Evolutionary conservation across 2,797 vertebrate species (phyloP).

Genomic region (Eulemur mongoz): DNA sequence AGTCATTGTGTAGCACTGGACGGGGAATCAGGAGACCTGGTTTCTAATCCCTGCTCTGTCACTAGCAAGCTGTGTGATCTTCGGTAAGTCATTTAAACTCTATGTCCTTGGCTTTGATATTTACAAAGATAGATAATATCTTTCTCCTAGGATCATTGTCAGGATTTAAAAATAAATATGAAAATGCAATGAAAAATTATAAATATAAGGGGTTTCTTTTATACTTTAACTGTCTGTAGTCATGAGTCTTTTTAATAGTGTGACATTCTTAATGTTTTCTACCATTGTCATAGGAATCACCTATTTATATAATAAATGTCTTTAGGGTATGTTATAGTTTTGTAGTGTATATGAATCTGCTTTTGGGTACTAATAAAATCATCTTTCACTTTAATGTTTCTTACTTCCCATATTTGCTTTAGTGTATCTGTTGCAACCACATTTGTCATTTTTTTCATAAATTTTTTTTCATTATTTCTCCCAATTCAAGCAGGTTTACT

Average conservation of each 20-base stretch:
- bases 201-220: not conserved
- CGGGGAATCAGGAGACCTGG: not conserved
- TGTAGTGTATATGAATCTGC: not conserved
- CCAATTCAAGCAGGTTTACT: conserved; percentile 22
- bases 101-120: conserved; percentile 1
- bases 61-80: conserved; percentile 36
- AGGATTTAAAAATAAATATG: conserved; percentile 32
- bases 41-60: conserved; percentile 33
- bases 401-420: not conserved
- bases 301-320: not conserved
- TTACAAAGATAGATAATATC: conserved; percentile 4
- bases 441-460: conserved; percentile 40
- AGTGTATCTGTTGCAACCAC: not conserved
- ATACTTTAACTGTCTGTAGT: not conserved
- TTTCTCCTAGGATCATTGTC: not conserved
- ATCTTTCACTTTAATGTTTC: conserved; percentile 36
- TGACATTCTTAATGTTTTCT: conserved; percentile 13
- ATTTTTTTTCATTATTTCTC: conserved; percentile 35
- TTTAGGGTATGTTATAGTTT: conserved; percentile 18
- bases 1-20: not conserved
- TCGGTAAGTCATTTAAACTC: conserved; percentile 40
- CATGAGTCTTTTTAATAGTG: not conserved
- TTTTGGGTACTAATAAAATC: conserved; percentile 39
- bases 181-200: conserved; percentile 22
- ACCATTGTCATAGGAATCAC: not conserved